These are phyloP conservation scores for Macrotus californicus DNA, from an alignment of 2,113 vertebrate species.

Conservation along the genomic window DNA sequence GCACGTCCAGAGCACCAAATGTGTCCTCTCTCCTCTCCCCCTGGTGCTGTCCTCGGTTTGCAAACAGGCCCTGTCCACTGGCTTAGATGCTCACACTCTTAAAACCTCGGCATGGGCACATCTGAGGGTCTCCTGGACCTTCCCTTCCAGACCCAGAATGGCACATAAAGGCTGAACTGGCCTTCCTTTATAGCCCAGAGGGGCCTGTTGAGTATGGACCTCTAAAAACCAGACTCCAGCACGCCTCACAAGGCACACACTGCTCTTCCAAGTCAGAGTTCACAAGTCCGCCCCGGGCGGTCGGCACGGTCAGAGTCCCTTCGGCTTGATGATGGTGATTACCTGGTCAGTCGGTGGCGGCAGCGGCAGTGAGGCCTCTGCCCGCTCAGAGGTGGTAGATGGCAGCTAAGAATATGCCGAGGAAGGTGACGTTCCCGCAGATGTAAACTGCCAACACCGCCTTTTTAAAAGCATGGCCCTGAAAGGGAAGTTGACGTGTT, in stretches of 20 bases:
- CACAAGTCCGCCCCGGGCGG: background rate
- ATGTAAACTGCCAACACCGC: constrained; percentile 82
- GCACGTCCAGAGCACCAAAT: no score
- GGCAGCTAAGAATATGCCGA: constrained; percentile 80
- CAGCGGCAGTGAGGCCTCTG: background rate
- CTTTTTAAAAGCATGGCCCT: constrained; percentile 85
- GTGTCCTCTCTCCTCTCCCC: background rate
- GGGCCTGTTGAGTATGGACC: background rate
- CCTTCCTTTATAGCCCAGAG: background rate
- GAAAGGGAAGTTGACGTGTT: constrained; percentile 63
- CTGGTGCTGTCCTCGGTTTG: background rate
- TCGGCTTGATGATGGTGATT: background rate
- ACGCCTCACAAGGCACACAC: background rate
- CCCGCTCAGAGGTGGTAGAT: constrained; percentile 78
- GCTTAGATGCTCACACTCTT: background rate
- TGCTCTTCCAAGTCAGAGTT: background rate
- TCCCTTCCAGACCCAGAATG: background rate
- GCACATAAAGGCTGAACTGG: background rate
- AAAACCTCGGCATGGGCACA: background rate
- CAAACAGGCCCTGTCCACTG: background rate
- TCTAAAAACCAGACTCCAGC: background rate
- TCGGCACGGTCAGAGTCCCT: background rate
- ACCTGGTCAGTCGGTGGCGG: background rate
- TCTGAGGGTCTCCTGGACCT: background rate
- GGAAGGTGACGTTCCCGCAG: constrained; percentile 84